Percentiles rank a stretch among this genome's conserved stretches.
Evolutionary conservation across 2,888 invertebrate genomes (phyloP).

Genomic region (Leptinotarsa tumamoca): DNA sequence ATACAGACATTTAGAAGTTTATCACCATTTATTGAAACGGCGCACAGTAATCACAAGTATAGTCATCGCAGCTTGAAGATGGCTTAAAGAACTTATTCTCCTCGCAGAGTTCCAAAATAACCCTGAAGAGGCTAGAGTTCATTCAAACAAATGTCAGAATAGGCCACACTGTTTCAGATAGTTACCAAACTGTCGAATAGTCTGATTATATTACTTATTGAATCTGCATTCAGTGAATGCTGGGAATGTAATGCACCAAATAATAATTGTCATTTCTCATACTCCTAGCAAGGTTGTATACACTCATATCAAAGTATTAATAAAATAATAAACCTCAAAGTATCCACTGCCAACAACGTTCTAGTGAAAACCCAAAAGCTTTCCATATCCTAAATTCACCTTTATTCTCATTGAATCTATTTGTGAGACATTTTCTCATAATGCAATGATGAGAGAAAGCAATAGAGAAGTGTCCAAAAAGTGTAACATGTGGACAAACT

Average conservation of each 20-base stretch:
- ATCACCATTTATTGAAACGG: slow-evolving; percentile 50
- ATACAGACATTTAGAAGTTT: slow-evolving; percentile 42
- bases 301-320: too few relatives aligned
- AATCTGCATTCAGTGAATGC: neutral
- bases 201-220: neutral
- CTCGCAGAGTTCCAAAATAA: slow-evolving; percentile 59
- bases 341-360: too few relatives aligned
- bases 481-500: too few relatives aligned
- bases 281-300: too few relatives aligned
- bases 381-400: too few relatives aligned
- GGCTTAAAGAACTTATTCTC: slow-evolving; percentile 59
- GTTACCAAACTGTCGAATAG: slow-evolving; percentile 28
- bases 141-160: slow-evolving; percentile 30
- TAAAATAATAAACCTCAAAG: too few relatives aligned
- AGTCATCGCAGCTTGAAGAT: slow-evolving; percentile 63
- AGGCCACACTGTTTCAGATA: slow-evolving; percentile 25
- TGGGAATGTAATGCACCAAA: neutral
- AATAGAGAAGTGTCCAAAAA: too few relatives aligned
- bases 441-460: too few relatives aligned
- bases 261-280: too few relatives aligned
- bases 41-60: slow-evolving; percentile 58
- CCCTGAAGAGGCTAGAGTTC: slow-evolving; percentile 48
- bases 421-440: too few relatives aligned
- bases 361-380: too few relatives aligned
- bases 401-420: too few relatives aligned